phyloP scores from a whole-genome alignment of 2,797 vertebrate species.

The Micropoecilia bifurca region DNA sequence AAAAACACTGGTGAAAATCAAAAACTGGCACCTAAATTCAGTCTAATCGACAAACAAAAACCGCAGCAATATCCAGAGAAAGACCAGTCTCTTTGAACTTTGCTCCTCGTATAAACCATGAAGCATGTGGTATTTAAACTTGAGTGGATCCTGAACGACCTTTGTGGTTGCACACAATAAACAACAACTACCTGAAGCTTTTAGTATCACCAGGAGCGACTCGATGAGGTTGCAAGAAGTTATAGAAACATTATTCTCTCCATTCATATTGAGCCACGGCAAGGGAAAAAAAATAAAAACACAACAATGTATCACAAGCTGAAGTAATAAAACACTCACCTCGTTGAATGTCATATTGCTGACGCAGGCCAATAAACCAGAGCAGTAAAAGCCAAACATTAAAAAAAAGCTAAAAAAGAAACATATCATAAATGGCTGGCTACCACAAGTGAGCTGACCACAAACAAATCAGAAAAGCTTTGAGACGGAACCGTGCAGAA shows the following conservation, averaged over 20 bases:
- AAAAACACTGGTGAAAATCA: neutral
- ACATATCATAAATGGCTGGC: conserved; percentile 22
- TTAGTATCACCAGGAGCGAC: conserved; percentile 29
- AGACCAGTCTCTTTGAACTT: conserved; percentile 50
- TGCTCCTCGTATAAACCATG: conserved; percentile 34
- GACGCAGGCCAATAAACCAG: conserved; percentile 52
- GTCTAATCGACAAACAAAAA: neutral
- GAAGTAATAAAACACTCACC: conserved; percentile 34
- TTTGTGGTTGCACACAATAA: conserved; percentile 49
- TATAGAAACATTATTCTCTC: conserved; percentile 24
- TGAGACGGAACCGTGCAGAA: conserved; percentile 27
- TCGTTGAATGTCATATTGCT: conserved; percentile 38
- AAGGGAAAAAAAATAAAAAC: conserved; percentile 21
- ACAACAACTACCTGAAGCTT: conserved; percentile 38
- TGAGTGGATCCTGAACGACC: conserved; percentile 34
- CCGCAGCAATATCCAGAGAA: conserved; percentile 8
- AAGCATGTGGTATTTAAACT: conserved; percentile 38
- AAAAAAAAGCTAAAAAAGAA: conserved; percentile 37
- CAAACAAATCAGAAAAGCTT: conserved; percentile 47
- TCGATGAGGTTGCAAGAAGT: neutral
- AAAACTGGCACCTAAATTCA: neutral
- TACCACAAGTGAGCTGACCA: conserved; percentile 36
- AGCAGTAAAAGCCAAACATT: conserved; percentile 44
- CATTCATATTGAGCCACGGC: conserved; percentile 15
- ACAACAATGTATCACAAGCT: conserved; percentile 3